phyloP scores from a whole-genome alignment of 2,113 vertebrate genomes.

The Oncorhynchus mykiss region DNA sequence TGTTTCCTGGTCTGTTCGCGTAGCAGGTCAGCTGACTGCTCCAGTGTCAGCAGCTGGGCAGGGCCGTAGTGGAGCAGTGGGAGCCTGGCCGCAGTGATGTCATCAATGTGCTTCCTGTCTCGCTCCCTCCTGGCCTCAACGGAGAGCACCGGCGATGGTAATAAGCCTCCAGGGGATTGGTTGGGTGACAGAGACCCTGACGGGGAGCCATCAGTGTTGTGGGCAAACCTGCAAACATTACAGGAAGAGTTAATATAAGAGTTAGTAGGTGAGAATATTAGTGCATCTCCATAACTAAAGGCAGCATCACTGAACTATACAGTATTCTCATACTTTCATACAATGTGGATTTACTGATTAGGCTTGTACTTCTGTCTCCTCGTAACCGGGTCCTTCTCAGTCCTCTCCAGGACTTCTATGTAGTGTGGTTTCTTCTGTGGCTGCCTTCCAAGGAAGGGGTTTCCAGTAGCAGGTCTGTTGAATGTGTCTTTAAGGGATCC shows the following conservation, averaged over 20 bases:
- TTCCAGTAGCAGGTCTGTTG: constrained; percentile 30
- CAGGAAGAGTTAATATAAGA: not conserved
- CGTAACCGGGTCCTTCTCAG: constrained; percentile 65
- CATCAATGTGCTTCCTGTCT: constrained; percentile 88
- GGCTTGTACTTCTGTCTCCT: constrained; percentile 80
- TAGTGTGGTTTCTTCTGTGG: constrained; percentile 75
- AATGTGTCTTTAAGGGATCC: constrained; percentile 38
- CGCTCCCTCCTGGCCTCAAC: constrained; percentile 70
- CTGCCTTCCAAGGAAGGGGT: constrained; percentile 51
- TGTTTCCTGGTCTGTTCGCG: constrained; percentile 81
- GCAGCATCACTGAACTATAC: too few species aligned
- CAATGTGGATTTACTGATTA: constrained; percentile 80
- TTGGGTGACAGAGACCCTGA: constrained; percentile 67
- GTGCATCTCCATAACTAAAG: too few species aligned
- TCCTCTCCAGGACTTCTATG: constrained; percentile 80
- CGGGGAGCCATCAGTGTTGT: constrained; percentile 61
- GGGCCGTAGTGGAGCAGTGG: constrained; percentile 84
- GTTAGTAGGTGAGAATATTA: too few species aligned
- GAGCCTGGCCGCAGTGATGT: constrained; percentile 86
- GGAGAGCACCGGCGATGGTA: constrained; percentile 57
- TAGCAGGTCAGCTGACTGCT: constrained; percentile 83
- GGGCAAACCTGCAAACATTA: constrained; percentile 68
- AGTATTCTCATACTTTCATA: too few species aligned
- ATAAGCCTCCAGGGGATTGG: constrained; percentile 50
- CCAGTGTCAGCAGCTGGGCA: constrained; percentile 78